These are phyloP conservation scores for human (Homo sapiens) DNA, from an alignment of 2,113 vertebrate species.

Conservation along the genomic window GRCh38 chr13:98362501-98363000, in stretches of 20 bases:
- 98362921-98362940: background rate
- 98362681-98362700: background rate
- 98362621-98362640: background rate
- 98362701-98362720: accelerated
- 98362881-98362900: background rate
- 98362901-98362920: background rate
- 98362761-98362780: accelerated
- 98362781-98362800: background rate
- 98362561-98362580: accelerated
- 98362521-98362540: background rate
- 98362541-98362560: accelerated
- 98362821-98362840: background rate
- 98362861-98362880: no score
- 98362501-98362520: accelerated
- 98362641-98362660: background rate
- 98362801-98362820: background rate
- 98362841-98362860: accelerated
- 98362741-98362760: background rate
- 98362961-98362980: background rate
- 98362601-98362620: accelerated
- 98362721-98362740: background rate
- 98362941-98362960: background rate
- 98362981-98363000: background rate
- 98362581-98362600: accelerated
- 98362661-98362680: background rate